Conservation (phyloP, 2,888 invertebrate genomes). For the Drosophila mimetica region DNA sequence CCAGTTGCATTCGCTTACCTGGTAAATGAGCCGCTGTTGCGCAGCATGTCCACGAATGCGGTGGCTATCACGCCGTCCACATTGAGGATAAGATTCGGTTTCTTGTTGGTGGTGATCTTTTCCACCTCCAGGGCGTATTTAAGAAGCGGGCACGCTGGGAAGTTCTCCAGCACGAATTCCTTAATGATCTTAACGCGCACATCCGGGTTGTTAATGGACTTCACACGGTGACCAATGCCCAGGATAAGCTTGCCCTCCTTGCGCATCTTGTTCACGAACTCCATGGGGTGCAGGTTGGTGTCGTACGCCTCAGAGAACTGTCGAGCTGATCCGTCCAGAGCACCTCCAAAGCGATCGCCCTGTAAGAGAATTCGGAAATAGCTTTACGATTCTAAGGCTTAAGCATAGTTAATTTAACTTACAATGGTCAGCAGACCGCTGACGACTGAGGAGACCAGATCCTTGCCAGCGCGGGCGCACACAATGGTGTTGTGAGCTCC, state of each 20-base stretch:
- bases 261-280: slow-evolving; percentile 98
- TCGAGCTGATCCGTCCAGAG: slow-evolving; percentile 97
- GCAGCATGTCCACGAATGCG: slow-evolving; percentile 97
- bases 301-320: slow-evolving; percentile 99
- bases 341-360: slow-evolving; percentile 99
- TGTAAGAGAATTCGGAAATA: slow-evolving; percentile 79
- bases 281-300: slow-evolving; percentile 96
- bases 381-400: not conserved
- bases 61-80: slow-evolving; percentile 99
- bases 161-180: slow-evolving; percentile 96
- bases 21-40: slow-evolving; percentile 97
- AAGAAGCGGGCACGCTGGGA: slow-evolving; percentile 97
- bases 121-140: slow-evolving; percentile 98
- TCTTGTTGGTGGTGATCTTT: slow-evolving; percentile 99
- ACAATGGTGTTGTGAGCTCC: slow-evolving; percentile 99
- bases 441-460: slow-evolving; percentile 97
- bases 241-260: slow-evolving; percentile 99
- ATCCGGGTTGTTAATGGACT: slow-evolving; percentile 99
- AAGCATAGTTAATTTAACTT: slow-evolving; percentile 82
- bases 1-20: slow-evolving; percentile 85
- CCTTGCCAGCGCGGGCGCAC: slow-evolving; percentile 98
- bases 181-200: slow-evolving; percentile 98
- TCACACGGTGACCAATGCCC: slow-evolving; percentile 98
- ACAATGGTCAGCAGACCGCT: slow-evolving; percentile 98
- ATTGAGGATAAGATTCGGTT: slow-evolving; percentile 99